phyloP scores from a whole-genome alignment of 2,797 vertebrate genomes.

The Poecilia picta region DNA sequence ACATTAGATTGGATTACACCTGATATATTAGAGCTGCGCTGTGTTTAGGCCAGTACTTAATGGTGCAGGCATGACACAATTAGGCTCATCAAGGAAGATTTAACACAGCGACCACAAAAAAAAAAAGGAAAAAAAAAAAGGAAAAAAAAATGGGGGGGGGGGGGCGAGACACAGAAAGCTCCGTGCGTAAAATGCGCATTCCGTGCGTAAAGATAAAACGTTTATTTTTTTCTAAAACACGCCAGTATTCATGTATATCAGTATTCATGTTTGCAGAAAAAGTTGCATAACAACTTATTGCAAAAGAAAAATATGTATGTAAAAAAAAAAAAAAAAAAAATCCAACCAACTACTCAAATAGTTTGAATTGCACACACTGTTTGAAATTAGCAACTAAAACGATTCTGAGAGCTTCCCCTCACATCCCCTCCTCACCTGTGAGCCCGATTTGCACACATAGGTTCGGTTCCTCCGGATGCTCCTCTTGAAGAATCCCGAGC shows the following conservation, averaged over 20 bases:
- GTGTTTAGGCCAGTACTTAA: constrained; percentile 66
- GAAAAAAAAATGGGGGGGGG: too few relatives aligned
- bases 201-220: constrained; percentile 32
- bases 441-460: constrained; percentile 98
- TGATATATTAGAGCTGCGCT: constrained; percentile 72
- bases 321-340: neutral
- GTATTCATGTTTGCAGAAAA: neutral
- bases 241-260: neutral
- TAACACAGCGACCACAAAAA: constrained; percentile 25
- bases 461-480: constrained; percentile 97
- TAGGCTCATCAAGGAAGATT: constrained; percentile 67
- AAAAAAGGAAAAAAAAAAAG: too few relatives aligned
- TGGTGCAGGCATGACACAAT: constrained; percentile 69
- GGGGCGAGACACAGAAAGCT: constrained; percentile 10
- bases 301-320: neutral
- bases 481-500: constrained; percentile 98
- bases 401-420: constrained; percentile 39
- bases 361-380: neutral
- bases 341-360: neutral
- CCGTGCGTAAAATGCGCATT: constrained; percentile 51
- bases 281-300: neutral
- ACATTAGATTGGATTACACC: constrained; percentile 86
- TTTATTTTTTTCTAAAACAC: neutral
- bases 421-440: constrained; percentile 92
- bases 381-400: neutral